phyloP scores from a whole-genome alignment of 2,113 vertebrate genomes.

The Malurus alboscapulatus region DNA sequence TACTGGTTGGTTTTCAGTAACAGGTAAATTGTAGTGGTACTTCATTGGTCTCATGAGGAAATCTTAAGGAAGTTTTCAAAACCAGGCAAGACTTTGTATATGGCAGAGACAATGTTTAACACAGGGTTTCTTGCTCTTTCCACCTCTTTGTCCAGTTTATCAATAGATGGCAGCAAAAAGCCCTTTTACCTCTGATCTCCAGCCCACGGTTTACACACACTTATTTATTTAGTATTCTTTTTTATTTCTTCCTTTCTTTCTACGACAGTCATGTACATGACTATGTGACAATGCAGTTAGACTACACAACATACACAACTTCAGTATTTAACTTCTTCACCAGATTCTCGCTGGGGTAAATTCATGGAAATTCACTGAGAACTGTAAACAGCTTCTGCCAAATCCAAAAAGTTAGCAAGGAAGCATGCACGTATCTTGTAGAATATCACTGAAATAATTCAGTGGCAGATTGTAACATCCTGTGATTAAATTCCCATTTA shows the following conservation, averaged over 20 bases:
- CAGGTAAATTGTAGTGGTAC: not conserved
- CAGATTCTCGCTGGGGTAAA: not conserved
- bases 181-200: conserved; percentile 1
- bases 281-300: not conserved
- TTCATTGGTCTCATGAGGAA: not conserved
- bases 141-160: not conserved
- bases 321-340: not conserved
- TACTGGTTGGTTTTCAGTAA: not conserved
- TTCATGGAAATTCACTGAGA: not conserved
- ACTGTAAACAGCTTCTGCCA: not conserved
- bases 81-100: not conserved
- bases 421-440: not conserved
- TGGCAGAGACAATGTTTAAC: not conserved
- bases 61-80: not conserved
- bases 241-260: not conserved
- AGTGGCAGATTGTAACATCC: not conserved
- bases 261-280: rapidly evolving
- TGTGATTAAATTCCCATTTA: not conserved
- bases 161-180: conserved; percentile 58
- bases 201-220: not conserved
- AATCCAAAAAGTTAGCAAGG: not conserved
- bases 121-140: not conserved
- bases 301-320: not conserved
- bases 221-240: not conserved
- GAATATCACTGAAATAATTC: not conserved